Evolutionary conservation across 2,797 vertebrate genomes (phyloP).

Genomic region (Coranthus polyacanthus): DNA sequence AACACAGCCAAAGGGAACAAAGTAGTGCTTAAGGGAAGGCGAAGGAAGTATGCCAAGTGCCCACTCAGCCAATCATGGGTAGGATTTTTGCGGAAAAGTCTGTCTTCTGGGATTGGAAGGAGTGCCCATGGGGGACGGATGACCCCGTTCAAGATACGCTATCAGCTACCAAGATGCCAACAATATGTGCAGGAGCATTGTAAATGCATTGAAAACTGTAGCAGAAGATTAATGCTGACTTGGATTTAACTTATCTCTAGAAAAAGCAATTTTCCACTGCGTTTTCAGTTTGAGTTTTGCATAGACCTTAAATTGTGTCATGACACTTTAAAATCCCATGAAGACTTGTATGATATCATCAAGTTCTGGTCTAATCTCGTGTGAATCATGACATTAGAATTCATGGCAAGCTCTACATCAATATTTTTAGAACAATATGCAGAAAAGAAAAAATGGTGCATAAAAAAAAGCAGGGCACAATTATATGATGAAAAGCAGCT

Average conservation of each 20-base stretch:
- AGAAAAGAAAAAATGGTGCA: neutral
- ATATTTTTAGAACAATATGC: neutral
- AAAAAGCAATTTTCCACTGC: neutral
- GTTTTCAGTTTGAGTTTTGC: slow-evolving; percentile 9
- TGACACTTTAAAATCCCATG: neutral
- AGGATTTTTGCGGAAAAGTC: slow-evolving; percentile 50
- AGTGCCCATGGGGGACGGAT: slow-evolving; percentile 52
- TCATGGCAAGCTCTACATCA: slow-evolving; percentile 4
- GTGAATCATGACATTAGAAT: slow-evolving; percentile 3
- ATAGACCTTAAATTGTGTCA: neutral
- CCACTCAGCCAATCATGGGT: slow-evolving; percentile 60
- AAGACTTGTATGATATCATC: neutral
- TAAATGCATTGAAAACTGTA: no score
- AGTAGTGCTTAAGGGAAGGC: slow-evolving; percentile 51
- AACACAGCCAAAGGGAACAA: slow-evolving; percentile 63
- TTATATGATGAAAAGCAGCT: slow-evolving; percentile 14
- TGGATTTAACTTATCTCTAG: slow-evolving; percentile 19
- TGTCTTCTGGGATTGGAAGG: slow-evolving; percentile 57
- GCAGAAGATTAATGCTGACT: slow-evolving; percentile 14
- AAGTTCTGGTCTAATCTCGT: neutral
- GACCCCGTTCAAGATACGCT: slow-evolving; percentile 58
- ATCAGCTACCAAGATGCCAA: slow-evolving; percentile 56
- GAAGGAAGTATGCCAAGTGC: slow-evolving; percentile 65
- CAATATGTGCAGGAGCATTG: slow-evolving; percentile 41
- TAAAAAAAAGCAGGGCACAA: slow-evolving; percentile 3